Evolutionary conservation across 1,140 invertebrate genomes (phyloP).

Genomic region (Penaeus japonicus): DNA sequence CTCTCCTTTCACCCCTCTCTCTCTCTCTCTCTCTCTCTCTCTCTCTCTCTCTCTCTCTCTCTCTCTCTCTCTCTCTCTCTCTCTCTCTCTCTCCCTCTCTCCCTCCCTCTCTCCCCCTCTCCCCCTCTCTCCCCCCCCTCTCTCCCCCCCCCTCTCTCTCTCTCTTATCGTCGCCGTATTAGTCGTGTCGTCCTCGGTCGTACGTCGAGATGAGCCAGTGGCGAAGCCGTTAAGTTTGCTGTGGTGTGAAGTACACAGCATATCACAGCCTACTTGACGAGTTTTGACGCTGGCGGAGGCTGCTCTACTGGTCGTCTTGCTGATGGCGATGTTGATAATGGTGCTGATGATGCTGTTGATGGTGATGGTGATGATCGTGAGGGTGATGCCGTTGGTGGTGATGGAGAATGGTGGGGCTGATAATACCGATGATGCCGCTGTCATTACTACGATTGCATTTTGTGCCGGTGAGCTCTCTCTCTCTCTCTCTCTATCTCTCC

Average conservation of each 20-base stretch:
- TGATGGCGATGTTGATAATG: no score
- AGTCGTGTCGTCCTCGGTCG: no score
- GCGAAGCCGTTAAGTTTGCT: slow-evolving; percentile 61
- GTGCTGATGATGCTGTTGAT: no score
- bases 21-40: no score
- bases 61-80: background rate
- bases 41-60: background rate
- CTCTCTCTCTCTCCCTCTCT: background rate
- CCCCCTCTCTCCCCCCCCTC: background rate
- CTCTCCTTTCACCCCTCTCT: no score
- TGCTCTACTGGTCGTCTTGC: background rate
- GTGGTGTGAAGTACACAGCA: slow-evolving; percentile 62
- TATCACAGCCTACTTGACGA: slow-evolving; percentile 66
- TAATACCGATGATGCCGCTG: no score
- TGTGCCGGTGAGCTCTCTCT: no score
- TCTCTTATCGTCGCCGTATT: background rate
- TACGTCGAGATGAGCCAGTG: background rate
- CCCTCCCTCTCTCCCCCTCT: background rate
- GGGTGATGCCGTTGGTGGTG: no score
- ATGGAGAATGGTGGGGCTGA: no score
- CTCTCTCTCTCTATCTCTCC: no score
- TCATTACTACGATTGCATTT: no score
- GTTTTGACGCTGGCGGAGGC: slow-evolving; percentile 46
- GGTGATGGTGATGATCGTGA: no score
- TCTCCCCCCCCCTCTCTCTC: background rate